phyloP scores from a whole-genome alignment of 23 tunicate species.

The Phallusia fumigata region DNA sequence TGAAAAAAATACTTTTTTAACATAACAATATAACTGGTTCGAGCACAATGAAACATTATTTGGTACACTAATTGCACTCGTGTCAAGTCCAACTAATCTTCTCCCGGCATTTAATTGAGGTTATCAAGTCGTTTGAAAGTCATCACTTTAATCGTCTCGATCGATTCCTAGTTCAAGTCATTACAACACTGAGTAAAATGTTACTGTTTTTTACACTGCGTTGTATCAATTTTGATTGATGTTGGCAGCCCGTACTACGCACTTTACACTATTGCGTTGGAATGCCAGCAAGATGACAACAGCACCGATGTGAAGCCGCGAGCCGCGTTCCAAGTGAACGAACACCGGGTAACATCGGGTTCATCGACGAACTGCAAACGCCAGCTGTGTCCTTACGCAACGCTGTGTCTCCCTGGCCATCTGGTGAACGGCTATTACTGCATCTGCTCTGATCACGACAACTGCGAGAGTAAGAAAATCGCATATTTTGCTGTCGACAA shows the following conservation, averaged over 20 bases:
- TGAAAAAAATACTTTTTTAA: too few species aligned
- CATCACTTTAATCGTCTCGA: too few species aligned
- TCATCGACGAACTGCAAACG: not conserved
- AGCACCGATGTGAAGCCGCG: not conserved
- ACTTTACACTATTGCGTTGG: not conserved
- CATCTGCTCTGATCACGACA: not conserved
- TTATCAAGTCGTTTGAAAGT: too few species aligned
- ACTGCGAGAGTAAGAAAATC: not conserved
- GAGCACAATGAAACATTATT: too few species aligned
- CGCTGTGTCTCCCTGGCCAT: not conserved
- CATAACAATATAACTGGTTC: too few species aligned
- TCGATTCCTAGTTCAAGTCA: too few species aligned
- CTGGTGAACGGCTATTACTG: slow-evolving; percentile 7
- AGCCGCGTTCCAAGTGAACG: not conserved
- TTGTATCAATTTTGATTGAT: not conserved
- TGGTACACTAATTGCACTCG: too few species aligned
- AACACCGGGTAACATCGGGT: not conserved
- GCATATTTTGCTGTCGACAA: not conserved
- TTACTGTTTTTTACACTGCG: too few species aligned
- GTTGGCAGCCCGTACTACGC: not conserved
- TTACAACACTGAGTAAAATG: too few species aligned
- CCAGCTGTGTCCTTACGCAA: not conserved
- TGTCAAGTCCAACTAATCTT: too few species aligned
- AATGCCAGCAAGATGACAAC: not conserved
- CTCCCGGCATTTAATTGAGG: too few species aligned